Evolutionary conservation across 2,888 invertebrate genomes (phyloP), one percentile per base, ranked within the genome.

Genomic region (Apotomis betuletana): DNA sequence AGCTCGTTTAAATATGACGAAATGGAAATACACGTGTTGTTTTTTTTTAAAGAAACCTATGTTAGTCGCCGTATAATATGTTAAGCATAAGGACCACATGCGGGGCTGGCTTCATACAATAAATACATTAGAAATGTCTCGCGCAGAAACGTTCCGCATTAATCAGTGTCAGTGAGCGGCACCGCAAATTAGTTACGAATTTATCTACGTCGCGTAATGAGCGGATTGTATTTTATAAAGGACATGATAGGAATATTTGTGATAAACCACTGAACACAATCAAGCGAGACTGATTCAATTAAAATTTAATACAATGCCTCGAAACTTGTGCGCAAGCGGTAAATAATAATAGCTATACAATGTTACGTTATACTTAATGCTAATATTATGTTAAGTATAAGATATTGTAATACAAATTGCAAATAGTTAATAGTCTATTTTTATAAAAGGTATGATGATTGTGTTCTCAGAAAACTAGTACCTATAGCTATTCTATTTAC

Each of bases 71-170:
- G 55, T 65, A 65, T 27, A 65, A 65, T 27, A 65, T 57, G 44
- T 54, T 61, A 61, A 27, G 60, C 6, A 54, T 60, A 65, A 65
- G 44, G 59, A 54, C 49, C 62, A 67, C 52, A 67, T 62, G 62
- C 67, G 38, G 44, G 67, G 44, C 61, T 67, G 67, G 67, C 57
- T 71, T 71, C 71, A 67, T 71, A 71, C 71, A 71, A 71, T 71
- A 71, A 71, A 71, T 71, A 71, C 67, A 71, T 71, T 71, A 71
- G 71, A 71, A 71, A 71, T 55, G 71, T 71, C 71, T 71, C 71
- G 67, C 67, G 57, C 71, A 71, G 71, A 67, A 36, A 61, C 57
- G 61, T 57, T 61, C 62, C 67, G 67, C 71, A 71, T 71, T 71
- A 71, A 71, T 71, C 71, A 71, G 67, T 71, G 71, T 71, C 71